These are phyloP conservation scores for Zaprionus bogoriensis DNA, from an alignment of 2,888 invertebrate genomes.

Conservation along the genomic window DNA sequence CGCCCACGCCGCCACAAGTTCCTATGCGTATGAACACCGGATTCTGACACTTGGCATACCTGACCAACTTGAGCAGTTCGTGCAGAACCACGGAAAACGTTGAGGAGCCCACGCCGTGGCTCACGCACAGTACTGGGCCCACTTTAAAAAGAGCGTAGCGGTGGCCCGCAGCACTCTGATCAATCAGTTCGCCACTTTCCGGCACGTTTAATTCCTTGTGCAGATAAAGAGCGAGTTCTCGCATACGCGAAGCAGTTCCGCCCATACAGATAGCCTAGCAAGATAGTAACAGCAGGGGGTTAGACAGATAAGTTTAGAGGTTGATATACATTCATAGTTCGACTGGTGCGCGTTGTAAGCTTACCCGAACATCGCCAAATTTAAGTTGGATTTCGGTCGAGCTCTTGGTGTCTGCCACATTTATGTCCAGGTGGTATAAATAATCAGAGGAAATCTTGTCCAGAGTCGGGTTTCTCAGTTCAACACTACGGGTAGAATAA, in stretches of 20 bases:
- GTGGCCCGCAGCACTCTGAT: slow-evolving; percentile 93
- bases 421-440: slow-evolving; percentile 94
- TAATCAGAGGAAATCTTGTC: slow-evolving; percentile 85
- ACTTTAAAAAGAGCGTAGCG: slow-evolving; percentile 97
- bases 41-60: slow-evolving; percentile 92
- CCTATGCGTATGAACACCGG: slow-evolving; percentile 96
- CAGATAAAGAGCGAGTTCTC: slow-evolving; percentile 92
- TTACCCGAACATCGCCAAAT: slow-evolving; percentile 96
- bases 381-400: slow-evolving; percentile 91
- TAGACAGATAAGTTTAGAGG: slow-evolving; percentile 47
- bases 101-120: slow-evolving; percentile 98
- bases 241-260: slow-evolving; percentile 95
- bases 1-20: slow-evolving; percentile 96
- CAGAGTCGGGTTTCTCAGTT: slow-evolving; percentile 59
- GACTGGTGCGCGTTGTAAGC: background rate
- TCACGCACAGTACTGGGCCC: slow-evolving; percentile 81
- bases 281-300: too few species aligned
- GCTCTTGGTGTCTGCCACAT: slow-evolving; percentile 89
- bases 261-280: slow-evolving; percentile 99
- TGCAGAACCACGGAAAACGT: slow-evolving; percentile 98
- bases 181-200: slow-evolving; percentile 90
- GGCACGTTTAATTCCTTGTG: slow-evolving; percentile 91
- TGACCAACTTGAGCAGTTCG: slow-evolving; percentile 96
- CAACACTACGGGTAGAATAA: background rate
- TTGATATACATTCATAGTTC: background rate